These are phyloP conservation scores for Austrolebias charrua DNA, from an alignment of 2,797 vertebrate genomes.

Conservation along the genomic window DNA sequence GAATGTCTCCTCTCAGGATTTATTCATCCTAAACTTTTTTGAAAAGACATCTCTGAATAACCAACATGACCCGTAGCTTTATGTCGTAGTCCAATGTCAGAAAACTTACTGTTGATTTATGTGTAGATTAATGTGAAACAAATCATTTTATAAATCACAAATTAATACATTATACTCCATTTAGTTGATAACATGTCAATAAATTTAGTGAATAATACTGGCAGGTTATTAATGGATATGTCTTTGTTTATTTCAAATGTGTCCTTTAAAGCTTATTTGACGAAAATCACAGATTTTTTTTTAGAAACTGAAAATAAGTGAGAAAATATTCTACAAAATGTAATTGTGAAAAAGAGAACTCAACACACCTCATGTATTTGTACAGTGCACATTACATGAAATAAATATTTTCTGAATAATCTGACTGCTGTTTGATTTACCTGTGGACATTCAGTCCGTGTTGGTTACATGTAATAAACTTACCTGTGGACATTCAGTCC, in stretches of 20 bases:
- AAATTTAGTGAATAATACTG: slow-evolving; percentile 28
- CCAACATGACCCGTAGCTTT: not conserved
- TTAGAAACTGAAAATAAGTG: slow-evolving; percentile 26
- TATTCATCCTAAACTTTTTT: too few species aligned
- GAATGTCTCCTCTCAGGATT: too few species aligned
- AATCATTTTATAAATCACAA: slow-evolving; percentile 39
- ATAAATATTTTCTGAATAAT: slow-evolving; percentile 78
- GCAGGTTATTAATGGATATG: slow-evolving; percentile 24
- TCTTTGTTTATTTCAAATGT: slow-evolving; percentile 38
- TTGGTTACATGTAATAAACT: too few species aligned
- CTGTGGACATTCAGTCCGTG: too few species aligned
- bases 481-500: too few species aligned
- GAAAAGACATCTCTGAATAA: not conserved
- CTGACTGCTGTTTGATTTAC: not conserved
- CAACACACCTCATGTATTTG: slow-evolving; percentile 62
- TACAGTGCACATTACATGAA: slow-evolving; percentile 76
- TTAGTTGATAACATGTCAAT: slow-evolving; percentile 33
- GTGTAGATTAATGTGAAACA: slow-evolving; percentile 39
- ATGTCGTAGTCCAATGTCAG: slow-evolving; percentile 32
- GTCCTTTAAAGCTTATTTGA: slow-evolving; percentile 36
- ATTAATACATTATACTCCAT: slow-evolving; percentile 39
- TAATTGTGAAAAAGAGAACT: slow-evolving; percentile 53
- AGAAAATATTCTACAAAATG: slow-evolving; percentile 42
- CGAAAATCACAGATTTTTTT: slow-evolving; percentile 36
- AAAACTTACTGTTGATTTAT: slow-evolving; percentile 47